Conservation (phyloP, 1,140 invertebrate species). For the Hycleus cichorii region DNA sequence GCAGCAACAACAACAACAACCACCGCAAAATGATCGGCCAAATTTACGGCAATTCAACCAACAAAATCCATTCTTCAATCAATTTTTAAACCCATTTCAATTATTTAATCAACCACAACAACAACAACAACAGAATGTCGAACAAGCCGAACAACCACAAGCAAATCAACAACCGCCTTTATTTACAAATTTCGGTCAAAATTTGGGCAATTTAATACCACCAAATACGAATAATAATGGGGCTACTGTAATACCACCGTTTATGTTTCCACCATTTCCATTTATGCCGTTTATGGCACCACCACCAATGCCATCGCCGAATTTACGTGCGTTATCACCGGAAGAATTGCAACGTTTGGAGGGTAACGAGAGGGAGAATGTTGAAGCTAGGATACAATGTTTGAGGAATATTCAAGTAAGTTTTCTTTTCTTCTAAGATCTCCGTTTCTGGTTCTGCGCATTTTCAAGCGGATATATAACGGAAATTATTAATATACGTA, state of each 20-base stretch:
- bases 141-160: too few species aligned
- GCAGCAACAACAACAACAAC: constrained; percentile 38
- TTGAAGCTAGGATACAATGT: constrained; percentile 82
- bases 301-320: constrained; percentile 68
- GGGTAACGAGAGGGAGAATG: constrained; percentile 72
- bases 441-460: too few species aligned
- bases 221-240: constrained; percentile 10
- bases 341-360: constrained; percentile 86
- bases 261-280: constrained; percentile 51
- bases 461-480: too few species aligned
- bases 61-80: constrained; percentile 30
- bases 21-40: constrained; percentile 29
- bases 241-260: constrained; percentile 41
- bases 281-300: constrained; percentile 52
- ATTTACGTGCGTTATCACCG: constrained; percentile 64
- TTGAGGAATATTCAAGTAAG: constrained; percentile 70
- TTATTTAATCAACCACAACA: background rate
- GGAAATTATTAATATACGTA: too few species aligned
- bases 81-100: constrained; percentile 15
- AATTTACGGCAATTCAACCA: constrained; percentile 27
- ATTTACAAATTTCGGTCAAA: background rate
- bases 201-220: background rate
- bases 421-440: background rate
- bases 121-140: constrained; percentile 9
- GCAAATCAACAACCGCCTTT: background rate